A percentile compares a stretch with the other conserved stretches of the same genome.
Conservation (phyloP, 2,888 invertebrate genomes). For the Lasioglossum figueresi region DNA sequence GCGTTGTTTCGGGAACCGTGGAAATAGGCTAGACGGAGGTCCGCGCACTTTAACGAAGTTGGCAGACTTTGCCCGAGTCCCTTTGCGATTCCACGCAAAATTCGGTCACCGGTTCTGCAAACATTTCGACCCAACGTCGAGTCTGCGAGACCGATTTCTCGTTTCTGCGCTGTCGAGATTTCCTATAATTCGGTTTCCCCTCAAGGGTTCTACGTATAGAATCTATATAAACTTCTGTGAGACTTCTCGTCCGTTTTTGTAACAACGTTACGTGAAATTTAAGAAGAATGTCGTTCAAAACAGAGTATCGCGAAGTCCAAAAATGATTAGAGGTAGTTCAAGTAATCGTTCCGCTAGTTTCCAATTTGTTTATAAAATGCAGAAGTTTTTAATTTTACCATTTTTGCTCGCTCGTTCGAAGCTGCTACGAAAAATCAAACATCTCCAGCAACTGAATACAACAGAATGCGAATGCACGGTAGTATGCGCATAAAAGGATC, state of each 20-base stretch:
- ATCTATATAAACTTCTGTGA: too few species aligned
- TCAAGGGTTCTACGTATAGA: too few species aligned
- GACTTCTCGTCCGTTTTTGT: too few species aligned
- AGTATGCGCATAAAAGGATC: neutral
- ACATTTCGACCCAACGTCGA: neutral
- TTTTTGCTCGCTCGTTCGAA: neutral
- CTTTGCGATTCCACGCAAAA: slow-evolving; percentile 23
- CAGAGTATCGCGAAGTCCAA: rapidly evolving
- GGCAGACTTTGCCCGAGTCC: neutral
- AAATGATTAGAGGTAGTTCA: neutral
- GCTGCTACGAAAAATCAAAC: neutral
- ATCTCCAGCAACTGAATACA: neutral
- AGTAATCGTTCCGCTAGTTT: neutral
- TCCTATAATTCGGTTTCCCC: too few species aligned
- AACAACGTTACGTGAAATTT: too few species aligned
- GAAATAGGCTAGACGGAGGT: neutral
- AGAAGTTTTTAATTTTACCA: neutral
- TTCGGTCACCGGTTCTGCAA: slow-evolving; percentile 23
- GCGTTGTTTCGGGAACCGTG: slow-evolving; percentile 8
- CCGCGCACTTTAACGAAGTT: slow-evolving; percentile 10
- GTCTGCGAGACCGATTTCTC: neutral
- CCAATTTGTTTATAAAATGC: neutral
- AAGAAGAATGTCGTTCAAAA: neutral
- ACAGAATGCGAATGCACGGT: neutral
- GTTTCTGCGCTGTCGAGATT: neutral